Evolutionary conservation across 2,797 vertebrate species (phyloP).

Genomic region (Ptychobarbus kaznakovi): DNA sequence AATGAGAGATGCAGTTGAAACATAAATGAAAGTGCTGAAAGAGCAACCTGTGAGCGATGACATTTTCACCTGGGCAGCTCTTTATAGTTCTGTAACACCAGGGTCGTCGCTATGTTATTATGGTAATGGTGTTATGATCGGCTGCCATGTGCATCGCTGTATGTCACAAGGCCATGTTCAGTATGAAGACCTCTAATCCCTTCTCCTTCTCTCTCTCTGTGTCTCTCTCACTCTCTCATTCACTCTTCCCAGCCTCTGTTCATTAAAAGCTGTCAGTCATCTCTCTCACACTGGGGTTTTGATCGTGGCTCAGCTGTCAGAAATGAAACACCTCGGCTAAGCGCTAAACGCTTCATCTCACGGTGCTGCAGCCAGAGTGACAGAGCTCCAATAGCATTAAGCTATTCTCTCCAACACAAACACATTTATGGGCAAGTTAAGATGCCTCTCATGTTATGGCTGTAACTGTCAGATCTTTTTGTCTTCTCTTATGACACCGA

Average conservation of each 20-base stretch:
- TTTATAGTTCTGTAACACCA: neutral
- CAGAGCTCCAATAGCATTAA: conserved; percentile 63
- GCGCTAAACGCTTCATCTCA: conserved; percentile 59
- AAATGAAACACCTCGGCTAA: conserved; percentile 75
- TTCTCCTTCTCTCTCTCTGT: neutral
- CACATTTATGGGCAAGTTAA: conserved; percentile 60
- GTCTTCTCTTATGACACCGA: conserved; percentile 58
- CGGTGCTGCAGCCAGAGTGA: conserved; percentile 56
- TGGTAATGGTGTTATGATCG: neutral
- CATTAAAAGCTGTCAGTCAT: conserved; percentile 80
- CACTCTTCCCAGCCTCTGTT: conserved; percentile 56
- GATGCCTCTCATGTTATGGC: conserved; percentile 63
- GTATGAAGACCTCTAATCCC: conserved; percentile 6
- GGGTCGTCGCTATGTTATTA: neutral
- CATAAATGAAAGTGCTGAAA: neutral
- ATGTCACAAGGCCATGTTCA: conserved; percentile 20
- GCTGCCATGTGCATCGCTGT: neutral
- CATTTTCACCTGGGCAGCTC: neutral
- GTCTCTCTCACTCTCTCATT: conserved; percentile 22
- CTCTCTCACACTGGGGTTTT: conserved; percentile 68
- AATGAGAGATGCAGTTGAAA: neutral
- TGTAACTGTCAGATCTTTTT: conserved; percentile 61
- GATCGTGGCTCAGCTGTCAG: conserved; percentile 72
- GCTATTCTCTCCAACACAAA: conserved; percentile 63
- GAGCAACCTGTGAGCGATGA: neutral